phyloP scores from a whole-genome alignment of 2,113 vertebrate genomes.

The Rhynchomys soricoides region DNA sequence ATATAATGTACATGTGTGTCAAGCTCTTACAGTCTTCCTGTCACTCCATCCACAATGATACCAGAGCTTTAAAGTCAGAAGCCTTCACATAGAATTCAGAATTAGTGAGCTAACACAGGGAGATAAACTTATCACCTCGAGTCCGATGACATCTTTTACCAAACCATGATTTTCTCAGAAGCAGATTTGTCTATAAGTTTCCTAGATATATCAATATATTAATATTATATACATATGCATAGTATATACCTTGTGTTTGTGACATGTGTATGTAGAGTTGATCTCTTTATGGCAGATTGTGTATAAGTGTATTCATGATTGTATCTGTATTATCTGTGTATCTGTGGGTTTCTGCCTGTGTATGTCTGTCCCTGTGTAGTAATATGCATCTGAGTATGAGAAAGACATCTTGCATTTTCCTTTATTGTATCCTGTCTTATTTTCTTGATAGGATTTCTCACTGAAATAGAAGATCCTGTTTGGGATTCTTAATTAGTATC shows the following conservation, averaged over 20 bases:
- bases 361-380: background rate
- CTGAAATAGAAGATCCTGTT: background rate
- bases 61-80: background rate
- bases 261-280: background rate
- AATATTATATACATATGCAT: background rate
- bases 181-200: background rate
- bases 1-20: background rate
- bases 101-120: background rate
- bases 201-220: background rate
- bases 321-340: background rate
- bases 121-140: background rate
- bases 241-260: background rate
- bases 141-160: background rate
- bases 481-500: background rate
- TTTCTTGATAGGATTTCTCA: background rate
- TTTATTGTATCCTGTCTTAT: background rate
- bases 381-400: background rate
- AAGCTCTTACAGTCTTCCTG: background rate
- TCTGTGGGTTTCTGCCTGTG: background rate
- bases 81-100: background rate
- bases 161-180: background rate
- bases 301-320: background rate
- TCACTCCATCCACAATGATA: background rate
- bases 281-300: background rate
- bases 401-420: background rate